Base-by-base conservation (phyloP, 1,140 invertebrate genomes). In the Bombus waltoni region DNA sequence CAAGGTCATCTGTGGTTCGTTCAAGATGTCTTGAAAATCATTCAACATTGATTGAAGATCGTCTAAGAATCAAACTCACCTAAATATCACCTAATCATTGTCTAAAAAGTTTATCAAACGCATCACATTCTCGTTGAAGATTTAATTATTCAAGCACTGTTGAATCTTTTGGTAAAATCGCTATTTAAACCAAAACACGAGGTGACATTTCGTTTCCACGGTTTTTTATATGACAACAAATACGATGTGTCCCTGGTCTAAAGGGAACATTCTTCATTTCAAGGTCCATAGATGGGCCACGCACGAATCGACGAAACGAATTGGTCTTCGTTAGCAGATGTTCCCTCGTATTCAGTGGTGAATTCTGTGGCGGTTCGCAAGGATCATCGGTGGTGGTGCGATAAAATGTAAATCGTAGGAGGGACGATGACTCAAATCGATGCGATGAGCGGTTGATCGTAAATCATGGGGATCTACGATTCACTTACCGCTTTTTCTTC, bases 221-320 rank as follows among this genome's bases (percentile, higher is more conserved):
- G 8, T 3, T n/a, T 13, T 47, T 32, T 15, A 22, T 42, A 40
- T 32, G 32, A 6, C 6, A n/a, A 75, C 70, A 44, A 22, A 70
- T 11, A 35, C n/a, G 70, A 79, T 42, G 72, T 59, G 59, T 28
- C 62, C 59, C 32, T n/a, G 40, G 42, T 81, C 73, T 42, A 28
- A 3, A 8, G 77, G 68, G 87, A 65, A 44, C 82, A 87, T 91
- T 77, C 89, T 74, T 91, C 90, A 91, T 87, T 22, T 85, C 42
- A 66, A 68, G 47, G 35, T 70, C 78, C 82, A 70, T 89, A 91
- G 85, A 91, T 88, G 90, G 85, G 80, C 44, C 84, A n/a, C 62
- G 71, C 44, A 62, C 74, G 85, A 89, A 87, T 87, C 86, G 73
- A 59, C 87, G 87, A 44, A 38, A 80, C 90, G 83, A 91, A 91